Percentiles rank a stretch among this genome's conserved stretches.
These are phyloP conservation scores for Elmis aenea DNA, from an alignment of 2,888 invertebrate species.

Conservation along the genomic window DNA sequence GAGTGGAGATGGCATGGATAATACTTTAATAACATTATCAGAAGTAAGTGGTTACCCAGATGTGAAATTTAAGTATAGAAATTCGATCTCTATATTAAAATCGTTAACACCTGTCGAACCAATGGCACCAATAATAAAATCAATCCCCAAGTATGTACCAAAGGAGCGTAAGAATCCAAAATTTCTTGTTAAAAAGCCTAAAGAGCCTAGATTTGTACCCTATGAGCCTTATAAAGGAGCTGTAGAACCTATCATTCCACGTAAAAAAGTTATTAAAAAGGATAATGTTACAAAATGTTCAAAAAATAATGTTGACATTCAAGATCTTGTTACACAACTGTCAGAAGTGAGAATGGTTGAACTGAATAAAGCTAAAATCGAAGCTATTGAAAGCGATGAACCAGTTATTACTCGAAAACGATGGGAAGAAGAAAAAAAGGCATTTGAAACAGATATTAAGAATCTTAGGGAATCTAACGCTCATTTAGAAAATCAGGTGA, in stretches of 20 bases:
- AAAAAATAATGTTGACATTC: conserved; percentile 49
- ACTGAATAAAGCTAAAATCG: conserved; percentile 50
- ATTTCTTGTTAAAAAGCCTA: conserved; percentile 51
- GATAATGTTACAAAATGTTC: conserved; percentile 20
- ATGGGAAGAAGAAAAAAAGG: conserved; percentile 49
- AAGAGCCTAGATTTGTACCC: conserved; percentile 79
- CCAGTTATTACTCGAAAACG: conserved; percentile 36
- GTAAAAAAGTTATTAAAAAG: conserved; percentile 40
- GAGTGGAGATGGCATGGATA: conserved; percentile 71
- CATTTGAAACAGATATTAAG: conserved; percentile 57
- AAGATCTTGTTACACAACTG: conserved; percentile 65
- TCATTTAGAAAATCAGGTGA: conserved; percentile 72
- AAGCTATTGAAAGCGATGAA: conserved; percentile 45
- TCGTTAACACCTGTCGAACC: conserved; percentile 43
- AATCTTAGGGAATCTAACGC: conserved; percentile 64
- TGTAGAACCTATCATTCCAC: conserved; percentile 69
- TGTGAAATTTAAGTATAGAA: conserved; percentile 15
- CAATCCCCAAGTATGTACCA: conserved; percentile 59
- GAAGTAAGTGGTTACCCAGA: conserved; percentile 23
- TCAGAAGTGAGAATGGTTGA: conserved; percentile 63
- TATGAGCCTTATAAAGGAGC: conserved; percentile 86
- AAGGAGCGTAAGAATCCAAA: conserved; percentile 53
- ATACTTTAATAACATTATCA: conserved; percentile 18
- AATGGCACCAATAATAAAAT: conserved; percentile 53
- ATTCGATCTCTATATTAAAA: conserved; percentile 33